Base-by-base conservation (phyloP, 2,888 invertebrate species). In the Pemphredon lugubris region DNA sequence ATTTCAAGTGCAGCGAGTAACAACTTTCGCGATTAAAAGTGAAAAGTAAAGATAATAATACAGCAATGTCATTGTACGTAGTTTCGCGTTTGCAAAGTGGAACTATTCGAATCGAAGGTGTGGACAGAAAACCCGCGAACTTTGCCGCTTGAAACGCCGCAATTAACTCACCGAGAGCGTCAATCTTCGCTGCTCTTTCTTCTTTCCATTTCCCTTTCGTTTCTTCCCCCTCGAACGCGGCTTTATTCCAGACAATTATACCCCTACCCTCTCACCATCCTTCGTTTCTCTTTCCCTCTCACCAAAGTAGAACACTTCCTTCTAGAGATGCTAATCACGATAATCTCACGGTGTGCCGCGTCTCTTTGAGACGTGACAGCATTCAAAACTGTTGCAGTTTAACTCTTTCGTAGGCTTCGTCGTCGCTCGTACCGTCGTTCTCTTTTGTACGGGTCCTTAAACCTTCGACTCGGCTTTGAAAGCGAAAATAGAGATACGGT, bases 261-360 rank as follows among this genome's bases (percentile, higher is more conserved):
- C 51, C 63, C 60, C 58, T 57, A 72, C 67, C 68, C 50, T 55
- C 53, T 59, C 58, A 45, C 58, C 65, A 58, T 70, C 63, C 65
- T 65, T 67, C 54, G 59, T 70, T 68, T 72, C 67, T 51, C 65
- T 55, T 70, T 78, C 50, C 47, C 69, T 74, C 73, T 73, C 78
- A 76, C 67, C 83, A 85, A 85, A 87, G 83, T 84, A 60, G 84
- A 83, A 79, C 86, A 82, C 83, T 87, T 87, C 86, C 86, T 85
- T 81, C 82, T 81, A 78, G 75, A 80, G 84, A 85, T 82, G 81
- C 73, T 84, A 85, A 87, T 85, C 81, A 77, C 61, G 71, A 75
- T 81, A 83, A 83, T 76, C 73, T 74, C 75, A 61, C 51, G 39
- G 59, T 51, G 57, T 50, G 32, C 59, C 54, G n/a, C n/a, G 71